Evolutionary conservation across 2,113 vertebrate genomes (phyloP).

Genomic region (Thalassoma bifasciatum): DNA sequence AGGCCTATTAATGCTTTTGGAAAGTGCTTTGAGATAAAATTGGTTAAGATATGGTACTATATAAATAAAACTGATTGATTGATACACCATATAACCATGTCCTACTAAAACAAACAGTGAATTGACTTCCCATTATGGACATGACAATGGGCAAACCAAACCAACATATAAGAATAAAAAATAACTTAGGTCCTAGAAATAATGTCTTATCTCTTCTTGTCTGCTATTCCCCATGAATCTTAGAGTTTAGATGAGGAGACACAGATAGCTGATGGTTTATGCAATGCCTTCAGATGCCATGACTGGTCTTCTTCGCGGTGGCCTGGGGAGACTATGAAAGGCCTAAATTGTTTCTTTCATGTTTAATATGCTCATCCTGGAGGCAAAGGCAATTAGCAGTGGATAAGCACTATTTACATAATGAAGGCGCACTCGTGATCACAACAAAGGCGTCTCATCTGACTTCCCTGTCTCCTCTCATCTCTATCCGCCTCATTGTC

Average conservation of each 20-base stretch:
- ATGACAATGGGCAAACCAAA: slow-evolving; percentile 2
- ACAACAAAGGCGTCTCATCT: slow-evolving; percentile 68
- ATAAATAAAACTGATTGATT: no score
- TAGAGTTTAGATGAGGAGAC: slow-evolving; percentile 13
- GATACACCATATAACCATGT: no score
- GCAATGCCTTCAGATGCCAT: slow-evolving; percentile 2
- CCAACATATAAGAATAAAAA: background rate
- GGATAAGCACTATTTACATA: slow-evolving; percentile 80
- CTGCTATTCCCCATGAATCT: background rate
- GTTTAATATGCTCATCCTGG: slow-evolving; percentile 64
- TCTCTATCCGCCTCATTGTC: slow-evolving; percentile 40
- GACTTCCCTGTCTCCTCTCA: slow-evolving; percentile 11
- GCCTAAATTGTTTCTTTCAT: slow-evolving; percentile 50
- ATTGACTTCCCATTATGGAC: background rate
- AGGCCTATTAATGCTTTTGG: no score
- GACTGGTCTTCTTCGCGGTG: slow-evolving; percentile 26
- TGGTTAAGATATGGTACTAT: no score
- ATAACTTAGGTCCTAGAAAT: background rate
- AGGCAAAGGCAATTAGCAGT: slow-evolving; percentile 77
- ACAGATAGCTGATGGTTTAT: slow-evolving; percentile 44
- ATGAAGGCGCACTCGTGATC: slow-evolving; percentile 57
- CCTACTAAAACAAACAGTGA: background rate
- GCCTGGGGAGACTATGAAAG: slow-evolving; percentile 51
- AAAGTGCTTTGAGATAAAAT: no score
- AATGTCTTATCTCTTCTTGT: slow-evolving; percentile 9